Conservation (phyloP, 2,888 invertebrate species). For the Pachliopta kotzebuea region DNA sequence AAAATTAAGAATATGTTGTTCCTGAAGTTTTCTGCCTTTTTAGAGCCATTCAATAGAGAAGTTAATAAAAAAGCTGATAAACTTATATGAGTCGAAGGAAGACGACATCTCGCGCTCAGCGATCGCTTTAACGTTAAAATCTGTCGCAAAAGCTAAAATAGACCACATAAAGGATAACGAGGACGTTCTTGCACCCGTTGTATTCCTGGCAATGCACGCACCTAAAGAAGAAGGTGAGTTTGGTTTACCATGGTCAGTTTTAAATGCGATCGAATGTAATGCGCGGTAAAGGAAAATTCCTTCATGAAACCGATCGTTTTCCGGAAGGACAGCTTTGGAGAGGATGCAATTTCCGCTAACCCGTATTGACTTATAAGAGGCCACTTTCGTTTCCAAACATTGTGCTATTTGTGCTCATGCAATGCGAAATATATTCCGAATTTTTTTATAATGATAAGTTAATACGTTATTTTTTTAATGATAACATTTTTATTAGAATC, state of each 20-base stretch:
- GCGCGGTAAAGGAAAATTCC: background rate
- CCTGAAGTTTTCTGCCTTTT: slow-evolving; percentile 18
- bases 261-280: background rate
- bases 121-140: slow-evolving; percentile 87
- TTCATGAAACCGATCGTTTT: too few species aligned
- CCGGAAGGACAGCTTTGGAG: too few species aligned
- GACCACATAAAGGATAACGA: slow-evolving; percentile 90
- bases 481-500: slow-evolving; percentile 44
- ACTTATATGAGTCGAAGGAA: slow-evolving; percentile 76
- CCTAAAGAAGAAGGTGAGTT: slow-evolving; percentile 81
- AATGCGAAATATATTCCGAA: too few species aligned
- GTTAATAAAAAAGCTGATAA: slow-evolving; percentile 78
- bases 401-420: too few species aligned
- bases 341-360: too few species aligned
- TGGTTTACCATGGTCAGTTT: background rate
- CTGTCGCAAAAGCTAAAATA: slow-evolving; percentile 90
- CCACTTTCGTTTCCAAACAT: too few species aligned
- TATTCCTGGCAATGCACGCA: slow-evolving; percentile 95
- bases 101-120: slow-evolving; percentile 88
- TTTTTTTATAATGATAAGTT: too few species aligned
- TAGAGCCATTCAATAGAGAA: slow-evolving; percentile 78
- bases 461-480: background rate
- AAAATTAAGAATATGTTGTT: background rate
- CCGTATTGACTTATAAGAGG: too few species aligned
- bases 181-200: slow-evolving; percentile 87